Evolutionary conservation across 2,113 vertebrate species (phyloP), one percentile per base, ranked within the genome.

Genomic region (Aptenodytes forsteri): DNA sequence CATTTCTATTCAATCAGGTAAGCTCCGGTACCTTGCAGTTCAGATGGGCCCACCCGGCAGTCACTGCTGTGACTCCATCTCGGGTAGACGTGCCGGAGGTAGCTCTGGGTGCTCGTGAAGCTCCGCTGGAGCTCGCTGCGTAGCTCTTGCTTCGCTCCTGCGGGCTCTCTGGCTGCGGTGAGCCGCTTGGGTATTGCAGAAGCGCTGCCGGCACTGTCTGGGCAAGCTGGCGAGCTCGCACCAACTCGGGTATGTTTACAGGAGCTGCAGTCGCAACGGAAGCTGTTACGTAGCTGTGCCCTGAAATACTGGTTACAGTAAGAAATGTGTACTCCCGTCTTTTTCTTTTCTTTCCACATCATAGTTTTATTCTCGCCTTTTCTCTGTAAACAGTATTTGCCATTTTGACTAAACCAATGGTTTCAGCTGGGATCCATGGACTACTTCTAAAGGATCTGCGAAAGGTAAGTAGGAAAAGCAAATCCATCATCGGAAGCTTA

Each of bases 381-480:
- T 87, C 65, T n/a, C 69, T 82, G 52, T 73, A 92, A 93, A 77
- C 65, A 89, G 46, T 67, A 76, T 83, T 89, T 81, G 56, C 84
- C 56, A 78, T 91, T 83, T 55, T 54, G 46, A 56, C 65, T 83
- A 89, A 97, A 67, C 26, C 72, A 87, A 1, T 81, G 46, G 46
- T 89, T 95, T 94, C 64, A 36, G 0, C 89, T 80, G 80, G 89
- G 93, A 96, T 77, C 90, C 30, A 0, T 7, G 50, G 90, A 73
- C 55, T 87, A 9, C 69, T 78, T 67, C 80, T 73, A 21, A 87
- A 81, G 75, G 76, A 83, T 44, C 72, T 81, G 67, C 5, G 0
- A 66, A 95, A 94, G 96, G 97, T 97, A 87, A 94, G 94, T 93
- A 55, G 67, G 65, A 67, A 58, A 81, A 91, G 46, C 52, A 67